These are phyloP conservation scores for Nannoperca australis DNA, from an alignment of 2,797 vertebrate species.

Conservation along the genomic window DNA sequence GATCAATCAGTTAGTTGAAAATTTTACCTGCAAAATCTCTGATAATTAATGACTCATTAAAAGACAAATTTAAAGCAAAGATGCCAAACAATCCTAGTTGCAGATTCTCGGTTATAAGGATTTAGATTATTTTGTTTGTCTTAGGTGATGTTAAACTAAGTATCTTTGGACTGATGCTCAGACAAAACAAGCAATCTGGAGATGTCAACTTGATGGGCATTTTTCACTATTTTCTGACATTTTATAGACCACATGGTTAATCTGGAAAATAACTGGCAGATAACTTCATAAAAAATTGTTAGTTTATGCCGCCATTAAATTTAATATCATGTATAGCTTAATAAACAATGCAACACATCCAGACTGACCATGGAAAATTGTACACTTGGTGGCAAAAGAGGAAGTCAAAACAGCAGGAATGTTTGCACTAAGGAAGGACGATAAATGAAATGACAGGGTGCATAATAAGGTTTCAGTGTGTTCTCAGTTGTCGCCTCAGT, in stretches of 20 bases:
- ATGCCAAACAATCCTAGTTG: background rate
- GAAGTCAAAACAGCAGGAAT: conserved; percentile 37
- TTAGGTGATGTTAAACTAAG: background rate
- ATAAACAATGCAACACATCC: background rate
- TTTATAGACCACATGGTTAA: background rate
- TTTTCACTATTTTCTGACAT: background rate
- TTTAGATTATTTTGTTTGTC: background rate
- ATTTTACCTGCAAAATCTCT: background rate
- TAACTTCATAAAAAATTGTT: background rate
- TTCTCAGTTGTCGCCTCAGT: conserved; percentile 56
- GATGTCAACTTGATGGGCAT: background rate
- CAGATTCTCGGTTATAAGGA: background rate
- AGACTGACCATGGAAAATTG: conserved; percentile 9
- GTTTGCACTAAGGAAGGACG: conserved; percentile 22
- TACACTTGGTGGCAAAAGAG: conserved; percentile 15
- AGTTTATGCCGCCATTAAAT: background rate
- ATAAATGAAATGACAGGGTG: conserved; percentile 44
- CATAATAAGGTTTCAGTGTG: conserved; percentile 49
- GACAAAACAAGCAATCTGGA: background rate
- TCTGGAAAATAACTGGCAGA: background rate
- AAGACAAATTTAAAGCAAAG: background rate
- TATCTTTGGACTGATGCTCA: background rate
- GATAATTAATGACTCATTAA: background rate
- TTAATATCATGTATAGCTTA: background rate
- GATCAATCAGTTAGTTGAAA: background rate